Percentiles rank a stretch among this genome's conserved stretches.
Evolutionary conservation across 2,113 vertebrate genomes (phyloP).

Genomic region (Laticauda laticaudata): DNA sequence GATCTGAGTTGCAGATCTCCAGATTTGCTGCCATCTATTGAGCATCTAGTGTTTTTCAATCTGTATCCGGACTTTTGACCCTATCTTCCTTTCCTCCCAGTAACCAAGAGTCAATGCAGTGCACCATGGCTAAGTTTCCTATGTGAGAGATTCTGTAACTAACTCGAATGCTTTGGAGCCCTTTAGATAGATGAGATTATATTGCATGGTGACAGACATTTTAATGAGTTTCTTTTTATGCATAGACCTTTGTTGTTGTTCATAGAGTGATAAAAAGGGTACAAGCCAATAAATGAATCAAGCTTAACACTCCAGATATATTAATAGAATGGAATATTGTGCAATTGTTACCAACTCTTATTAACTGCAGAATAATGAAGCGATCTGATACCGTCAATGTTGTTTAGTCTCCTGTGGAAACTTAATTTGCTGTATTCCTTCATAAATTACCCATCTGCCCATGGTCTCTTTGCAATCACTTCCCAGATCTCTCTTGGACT

Average conservation of each 20-base stretch:
- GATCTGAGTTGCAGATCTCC: neutral
- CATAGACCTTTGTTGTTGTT: neutral
- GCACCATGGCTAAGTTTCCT: neutral
- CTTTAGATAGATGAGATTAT: conserved; percentile 1
- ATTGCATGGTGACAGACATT: conserved; percentile 8
- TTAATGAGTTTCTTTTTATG: conserved; percentile 23
- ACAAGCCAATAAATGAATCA: conserved; percentile 12
- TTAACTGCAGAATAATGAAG: neutral
- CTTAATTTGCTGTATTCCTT: neutral
- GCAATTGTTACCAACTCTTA: neutral
- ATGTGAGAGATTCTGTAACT: neutral
- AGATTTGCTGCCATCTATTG: neutral
- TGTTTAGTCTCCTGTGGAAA: neutral
- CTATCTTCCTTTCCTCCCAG: no score
- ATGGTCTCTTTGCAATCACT: neutral
- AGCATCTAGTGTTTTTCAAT: neutral
- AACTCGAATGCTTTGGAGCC: neutral
- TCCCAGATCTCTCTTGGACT: neutral
- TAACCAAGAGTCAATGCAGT: neutral
- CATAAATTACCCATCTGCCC: neutral
- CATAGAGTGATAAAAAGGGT: neutral
- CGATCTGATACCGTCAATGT: neutral
- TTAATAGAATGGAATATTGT: neutral
- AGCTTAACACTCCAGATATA: neutral
- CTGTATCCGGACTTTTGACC: neutral